These are phyloP conservation scores for Amphipyra berbera DNA, from an alignment of 2,888 invertebrate genomes.

Conservation along the genomic window DNA sequence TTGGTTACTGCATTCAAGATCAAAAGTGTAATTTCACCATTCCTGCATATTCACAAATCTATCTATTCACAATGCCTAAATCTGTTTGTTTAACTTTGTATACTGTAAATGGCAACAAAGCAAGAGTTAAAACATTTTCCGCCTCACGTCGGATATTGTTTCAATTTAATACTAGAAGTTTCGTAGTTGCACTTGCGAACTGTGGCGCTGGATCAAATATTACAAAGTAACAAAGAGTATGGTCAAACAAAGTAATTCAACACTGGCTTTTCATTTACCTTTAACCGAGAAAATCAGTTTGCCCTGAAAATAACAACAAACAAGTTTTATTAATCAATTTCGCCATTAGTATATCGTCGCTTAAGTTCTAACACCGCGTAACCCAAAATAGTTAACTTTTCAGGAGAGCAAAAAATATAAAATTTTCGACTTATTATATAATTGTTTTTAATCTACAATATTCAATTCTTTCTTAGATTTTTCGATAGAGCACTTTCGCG, in stretches of 20 bases:
- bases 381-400: too few relatives aligned
- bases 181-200: slow-evolving; percentile 17
- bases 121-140: slow-evolving; percentile 13
- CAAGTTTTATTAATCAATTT: slow-evolving; percentile 49
- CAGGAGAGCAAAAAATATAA: too few relatives aligned
- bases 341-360: slow-evolving; percentile 21
- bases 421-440: too few relatives aligned
- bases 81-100: slow-evolving; percentile 16
- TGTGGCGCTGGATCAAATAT: slow-evolving; percentile 8
- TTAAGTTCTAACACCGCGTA: too few relatives aligned
- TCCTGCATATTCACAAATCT: slow-evolving; percentile 1
- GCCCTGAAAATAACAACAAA: slow-evolving; percentile 39
- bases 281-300: slow-evolving; percentile 23
- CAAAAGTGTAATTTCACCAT: background rate
- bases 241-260: slow-evolving; percentile 27
- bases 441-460: too few relatives aligned
- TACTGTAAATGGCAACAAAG: slow-evolving; percentile 10
- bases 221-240: slow-evolving; percentile 28
- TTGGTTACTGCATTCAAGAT: background rate
- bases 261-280: slow-evolving; percentile 9
- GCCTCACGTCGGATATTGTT: slow-evolving; percentile 18
- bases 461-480: too few relatives aligned
- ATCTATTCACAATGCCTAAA: slow-evolving; percentile 14
- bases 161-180: slow-evolving; percentile 23
- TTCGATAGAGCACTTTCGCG: too few relatives aligned